Base-by-base conservation (phyloP, 2,888 invertebrate species). In the Sussaba pulchella region DNA sequence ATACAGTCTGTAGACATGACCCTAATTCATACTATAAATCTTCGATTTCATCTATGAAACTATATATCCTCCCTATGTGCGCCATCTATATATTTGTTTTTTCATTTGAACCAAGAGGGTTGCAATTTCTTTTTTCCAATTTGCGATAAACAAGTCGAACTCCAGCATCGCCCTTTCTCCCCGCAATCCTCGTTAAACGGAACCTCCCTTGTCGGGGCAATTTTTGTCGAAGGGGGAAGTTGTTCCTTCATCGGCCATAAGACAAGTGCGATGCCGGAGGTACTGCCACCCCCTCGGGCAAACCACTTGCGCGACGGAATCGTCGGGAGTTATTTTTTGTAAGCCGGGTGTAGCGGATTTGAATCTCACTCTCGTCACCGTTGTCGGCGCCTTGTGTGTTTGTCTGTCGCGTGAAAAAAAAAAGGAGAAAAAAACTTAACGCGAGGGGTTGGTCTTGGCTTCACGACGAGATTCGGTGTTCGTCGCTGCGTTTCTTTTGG, bases 61-160 rank as follows among this genome's bases (percentile, higher is more conserved):
- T 31, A 31, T 31, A 31, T 31, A 5, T 31, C 31, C 6, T 31
- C 31, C 2, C 2, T 6, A 31, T 31, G 31, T 31, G 31, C 31
- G 6, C 2, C 31, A 5, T 31, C 31, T n/a, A 31, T 31, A 6
- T 5, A 31, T 5, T 31, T 31, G 31, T 31, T 31, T 31, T 31
- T 31, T 31, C 6, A 5, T 31, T 31, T 31, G 2, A 31, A 31
- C 31, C 31, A 6, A 31, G 85, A 86, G 87, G 85, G 88, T 88
- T 87, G 89, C 91, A 90, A 91, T 91, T 91, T 91, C 89, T 90
- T 90, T 90, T n/a, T 91, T 89, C 90, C 91, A 91, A 91, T 91
- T 91, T 91, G 90, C 91, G 90, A 91, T 91, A 91, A 91, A 91
- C 91, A 91, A 91, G 91, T 88, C 87, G 87, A 83, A 21, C 17